A percentile compares a stretch with the other conserved stretches of the same genome.
Conservation (phyloP, 1,140 invertebrate species). For the Drosophila pallidifrons region DNA sequence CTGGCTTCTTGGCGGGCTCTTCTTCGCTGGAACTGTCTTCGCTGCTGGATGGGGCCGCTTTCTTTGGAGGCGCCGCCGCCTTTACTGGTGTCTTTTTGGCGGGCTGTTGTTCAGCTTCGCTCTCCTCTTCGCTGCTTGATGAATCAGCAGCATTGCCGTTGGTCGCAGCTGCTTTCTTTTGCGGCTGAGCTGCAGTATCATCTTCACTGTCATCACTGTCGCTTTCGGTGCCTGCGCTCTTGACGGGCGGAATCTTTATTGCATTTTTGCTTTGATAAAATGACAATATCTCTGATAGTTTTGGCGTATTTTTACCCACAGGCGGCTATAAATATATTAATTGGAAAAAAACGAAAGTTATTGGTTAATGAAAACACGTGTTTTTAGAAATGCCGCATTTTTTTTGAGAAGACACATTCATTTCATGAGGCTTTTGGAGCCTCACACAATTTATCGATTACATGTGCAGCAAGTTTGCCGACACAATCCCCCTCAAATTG, state of each 20-base stretch:
- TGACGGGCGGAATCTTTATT: constrained; percentile 84
- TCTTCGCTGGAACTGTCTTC: constrained; percentile 44
- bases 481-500: not conserved
- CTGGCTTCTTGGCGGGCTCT: constrained; percentile 36
- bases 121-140: constrained; percentile 22
- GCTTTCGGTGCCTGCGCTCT: constrained; percentile 44
- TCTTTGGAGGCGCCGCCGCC: constrained; percentile 37
- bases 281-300: constrained; percentile 85
- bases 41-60: constrained; percentile 42
- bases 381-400: constrained; percentile 20
- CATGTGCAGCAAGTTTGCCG: not conserved
- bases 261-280: constrained; percentile 85
- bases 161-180: not conserved
- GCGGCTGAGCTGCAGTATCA: not conserved
- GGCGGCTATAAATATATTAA: constrained; percentile 44
- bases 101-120: constrained; percentile 22
- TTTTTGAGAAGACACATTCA: not conserved
- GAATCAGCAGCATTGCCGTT: constrained; percentile 23
- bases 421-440: not conserved
- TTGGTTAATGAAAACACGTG: constrained; percentile 72
- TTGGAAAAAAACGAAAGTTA: constrained; percentile 6
- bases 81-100: constrained; percentile 33
- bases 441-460: not conserved
- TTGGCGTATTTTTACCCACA: constrained; percentile 86
- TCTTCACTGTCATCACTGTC: constrained; percentile 62